A percentile compares a stretch with the other conserved stretches of the same genome.
phyloP scores from a whole-genome alignment of 1,140 invertebrate genomes.

The Drosophila insularis region DNA sequence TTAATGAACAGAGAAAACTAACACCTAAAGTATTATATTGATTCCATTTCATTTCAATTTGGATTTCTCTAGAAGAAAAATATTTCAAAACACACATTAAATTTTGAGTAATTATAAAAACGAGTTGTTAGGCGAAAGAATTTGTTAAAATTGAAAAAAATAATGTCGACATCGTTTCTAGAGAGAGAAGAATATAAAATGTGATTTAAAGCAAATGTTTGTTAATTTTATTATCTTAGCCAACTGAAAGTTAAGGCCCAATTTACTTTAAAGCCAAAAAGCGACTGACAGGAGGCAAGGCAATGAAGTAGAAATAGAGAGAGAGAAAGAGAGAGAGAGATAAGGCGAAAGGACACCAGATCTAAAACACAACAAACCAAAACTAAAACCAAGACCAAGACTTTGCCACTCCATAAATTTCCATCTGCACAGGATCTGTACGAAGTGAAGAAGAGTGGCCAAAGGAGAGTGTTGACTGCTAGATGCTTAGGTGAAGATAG shows the following conservation, averaged over 20 bases:
- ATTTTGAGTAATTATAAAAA: too few relatives aligned
- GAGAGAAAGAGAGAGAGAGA: not conserved
- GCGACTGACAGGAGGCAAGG: constrained; percentile 3
- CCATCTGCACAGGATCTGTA: constrained; percentile 34
- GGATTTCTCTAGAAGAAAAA: too few relatives aligned
- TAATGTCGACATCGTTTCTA: too few relatives aligned
- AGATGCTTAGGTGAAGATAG: not conserved
- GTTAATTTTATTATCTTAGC: too few relatives aligned
- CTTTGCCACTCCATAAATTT: constrained; percentile 67
- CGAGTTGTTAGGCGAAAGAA: too few relatives aligned
- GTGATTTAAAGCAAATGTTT: too few relatives aligned
- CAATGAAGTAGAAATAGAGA: not conserved
- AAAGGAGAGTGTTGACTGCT: not conserved
- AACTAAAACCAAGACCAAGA: constrained; percentile 9
- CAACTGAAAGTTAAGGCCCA: not conserved
- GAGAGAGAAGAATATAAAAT: too few relatives aligned
- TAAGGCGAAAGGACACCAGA: not conserved
- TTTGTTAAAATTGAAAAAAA: too few relatives aligned
- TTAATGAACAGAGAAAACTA: too few relatives aligned
- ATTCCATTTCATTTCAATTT: too few relatives aligned
- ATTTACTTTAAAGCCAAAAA: constrained; percentile 1
- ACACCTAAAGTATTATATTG: too few relatives aligned
- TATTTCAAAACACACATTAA: too few relatives aligned
- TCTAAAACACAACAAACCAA: not conserved
- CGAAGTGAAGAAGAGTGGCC: not conserved